Evolutionary conservation across 2,113 vertebrate genomes (phyloP), one percentile per base, ranked within the genome.

Genomic region (Melierax canorus): DNA sequence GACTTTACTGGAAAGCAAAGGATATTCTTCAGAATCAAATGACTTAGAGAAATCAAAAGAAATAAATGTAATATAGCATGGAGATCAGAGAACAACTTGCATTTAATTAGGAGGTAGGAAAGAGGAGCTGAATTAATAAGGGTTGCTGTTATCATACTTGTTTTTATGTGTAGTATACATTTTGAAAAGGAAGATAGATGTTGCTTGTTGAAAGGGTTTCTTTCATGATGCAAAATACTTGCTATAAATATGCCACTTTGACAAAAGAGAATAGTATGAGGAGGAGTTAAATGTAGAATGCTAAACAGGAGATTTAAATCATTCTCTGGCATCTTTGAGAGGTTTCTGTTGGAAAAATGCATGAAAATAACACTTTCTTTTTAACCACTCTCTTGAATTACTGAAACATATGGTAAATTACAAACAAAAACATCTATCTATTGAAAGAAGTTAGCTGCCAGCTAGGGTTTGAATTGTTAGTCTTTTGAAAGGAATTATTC

Each of bases 231-330:
- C 38, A 60, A 85, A 94, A 86, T 66, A n/a, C 80, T 92, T 90
- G 69, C 84, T 94, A 73, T 90, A 94, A 97, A 95, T 87, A 86
- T 73, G 58, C 53, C 66, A 78, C n/a, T 91, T 78, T 82, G 87
- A 95, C 86, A 82, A 94, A 97, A 92, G 84, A 39, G 75, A 91
- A 8, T 53, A 83, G 29, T 66, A 84, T 0, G 2, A 74, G 34
- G 66, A 82, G 38, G 34, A 86, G 22, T 89, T 91, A 92, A 91
- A 89, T 51, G n/a, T 30, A 82, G 84, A 91, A 91, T 91, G 46
- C 53, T 75, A 73, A 95, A 53, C n/a, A 88, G 58, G 66, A 82
- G 58, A 69, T 85, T 46, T 78, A 90, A 86, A 82, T 94, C 92
- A 50, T 79, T 86, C n/a, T 87, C 69, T 92, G 69, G 67, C 62